Conservation (phyloP, 2,888 invertebrate genomes). For the Caenorhabditis angaria region DNA sequence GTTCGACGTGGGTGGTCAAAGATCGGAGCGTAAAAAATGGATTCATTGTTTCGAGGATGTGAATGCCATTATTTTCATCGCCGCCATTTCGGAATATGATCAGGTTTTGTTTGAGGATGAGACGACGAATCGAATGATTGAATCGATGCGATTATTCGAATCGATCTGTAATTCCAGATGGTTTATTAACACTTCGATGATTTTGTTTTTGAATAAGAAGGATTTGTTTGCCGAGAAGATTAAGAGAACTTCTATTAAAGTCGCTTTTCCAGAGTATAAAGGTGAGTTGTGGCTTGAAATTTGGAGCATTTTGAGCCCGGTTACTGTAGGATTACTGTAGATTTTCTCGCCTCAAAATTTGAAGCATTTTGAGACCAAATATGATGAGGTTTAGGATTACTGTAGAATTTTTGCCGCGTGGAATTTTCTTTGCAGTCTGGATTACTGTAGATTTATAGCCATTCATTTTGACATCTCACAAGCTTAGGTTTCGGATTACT, state of each 20-base stretch:
- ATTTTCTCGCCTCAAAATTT: too few relatives aligned
- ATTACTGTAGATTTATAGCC: too few relatives aligned
- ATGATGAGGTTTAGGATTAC: too few relatives aligned
- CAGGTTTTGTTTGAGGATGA: slow-evolving; percentile 72
- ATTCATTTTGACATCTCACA: too few relatives aligned
- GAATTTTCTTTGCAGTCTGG: too few relatives aligned
- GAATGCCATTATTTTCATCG: slow-evolving; percentile 70
- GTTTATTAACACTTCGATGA: slow-evolving; percentile 72
- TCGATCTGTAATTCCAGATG: slow-evolving; percentile 71
- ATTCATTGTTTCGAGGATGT: slow-evolving; percentile 70
- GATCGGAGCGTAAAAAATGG: slow-evolving; percentile 69
- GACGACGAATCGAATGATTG: slow-evolving; percentile 71
- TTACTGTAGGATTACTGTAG: too few relatives aligned
- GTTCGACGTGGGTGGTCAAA: slow-evolving; percentile 71
- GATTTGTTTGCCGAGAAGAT: slow-evolving; percentile 71
- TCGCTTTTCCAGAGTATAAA: slow-evolving; percentile 71
- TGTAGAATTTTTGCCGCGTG: too few relatives aligned
- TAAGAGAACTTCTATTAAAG: slow-evolving; percentile 58
- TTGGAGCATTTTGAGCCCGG: too few relatives aligned
- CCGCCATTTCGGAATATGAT: slow-evolving; percentile 67
- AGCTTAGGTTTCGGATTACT: too few relatives aligned
- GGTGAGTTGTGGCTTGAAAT: too few relatives aligned
- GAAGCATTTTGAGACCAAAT: too few relatives aligned
- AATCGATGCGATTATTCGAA: slow-evolving; percentile 71
- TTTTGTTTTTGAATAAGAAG: slow-evolving; percentile 71